Percentiles rank a stretch among this genome's conserved stretches.
Evolutionary conservation across 2,113 vertebrate species (phyloP).

Genomic region (Chionomys nivalis): DNA sequence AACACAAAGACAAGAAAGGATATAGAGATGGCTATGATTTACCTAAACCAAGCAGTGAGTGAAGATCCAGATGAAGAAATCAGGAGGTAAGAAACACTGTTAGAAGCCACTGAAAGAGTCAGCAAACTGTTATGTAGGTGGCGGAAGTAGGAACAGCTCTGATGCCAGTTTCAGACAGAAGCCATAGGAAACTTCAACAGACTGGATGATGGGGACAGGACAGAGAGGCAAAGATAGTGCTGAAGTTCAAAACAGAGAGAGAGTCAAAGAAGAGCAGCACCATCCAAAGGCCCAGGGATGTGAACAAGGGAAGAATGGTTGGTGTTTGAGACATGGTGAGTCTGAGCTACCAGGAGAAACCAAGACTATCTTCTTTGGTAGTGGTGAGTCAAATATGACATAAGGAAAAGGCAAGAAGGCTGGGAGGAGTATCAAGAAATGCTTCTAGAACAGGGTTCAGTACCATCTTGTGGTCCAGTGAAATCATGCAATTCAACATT

Average conservation of each 20-base stretch:
- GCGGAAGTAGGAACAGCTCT: background rate
- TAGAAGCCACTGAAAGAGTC: background rate
- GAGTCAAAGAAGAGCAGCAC: background rate
- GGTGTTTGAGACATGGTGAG: background rate
- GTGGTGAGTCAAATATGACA: background rate
- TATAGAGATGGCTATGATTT: background rate
- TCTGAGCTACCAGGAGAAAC: background rate
- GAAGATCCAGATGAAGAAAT: slow-evolving; percentile 18
- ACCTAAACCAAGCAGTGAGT: background rate
- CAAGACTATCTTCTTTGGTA: background rate
- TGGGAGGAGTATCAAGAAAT: background rate
- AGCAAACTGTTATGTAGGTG: background rate
- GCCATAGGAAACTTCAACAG: background rate
- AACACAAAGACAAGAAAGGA: background rate
- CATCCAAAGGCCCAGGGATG: background rate
- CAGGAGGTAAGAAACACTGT: background rate
- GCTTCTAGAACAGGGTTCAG: background rate
- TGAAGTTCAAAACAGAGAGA: background rate
- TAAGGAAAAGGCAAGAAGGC: slow-evolving; percentile 16
- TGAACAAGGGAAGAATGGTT: background rate
- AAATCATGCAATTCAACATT: background rate
- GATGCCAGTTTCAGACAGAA: background rate
- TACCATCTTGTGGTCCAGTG: background rate
- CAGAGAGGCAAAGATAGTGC: background rate
- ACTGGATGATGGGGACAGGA: background rate